Evolutionary conservation across 2,888 invertebrate genomes (phyloP).

Genomic region (Yponomeuta cagnagella): DNA sequence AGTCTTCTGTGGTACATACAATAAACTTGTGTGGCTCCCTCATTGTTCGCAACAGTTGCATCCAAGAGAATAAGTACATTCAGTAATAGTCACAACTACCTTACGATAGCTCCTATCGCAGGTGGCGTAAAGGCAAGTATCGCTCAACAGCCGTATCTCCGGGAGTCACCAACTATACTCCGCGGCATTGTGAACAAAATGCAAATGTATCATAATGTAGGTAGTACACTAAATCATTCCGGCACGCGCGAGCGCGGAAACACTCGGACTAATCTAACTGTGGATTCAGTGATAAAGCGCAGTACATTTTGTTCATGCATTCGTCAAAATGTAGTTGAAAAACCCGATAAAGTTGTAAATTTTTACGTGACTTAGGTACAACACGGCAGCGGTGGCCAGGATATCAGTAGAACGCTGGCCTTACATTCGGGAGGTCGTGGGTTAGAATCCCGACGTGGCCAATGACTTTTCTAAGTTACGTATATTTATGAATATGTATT

Average conservation of each 20-base stretch:
- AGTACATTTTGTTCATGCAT: conserved; percentile 34
- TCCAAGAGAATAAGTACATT: conserved; percentile 17
- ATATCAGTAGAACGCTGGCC: too few species aligned
- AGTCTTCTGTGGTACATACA: background rate
- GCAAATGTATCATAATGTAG: conserved; percentile 40
- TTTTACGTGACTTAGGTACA: background rate
- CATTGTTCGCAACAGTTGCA: conserved; percentile 20
- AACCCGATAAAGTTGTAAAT: background rate
- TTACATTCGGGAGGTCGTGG: too few species aligned
- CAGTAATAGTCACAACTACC: too few species aligned
- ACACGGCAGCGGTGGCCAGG: too few species aligned
- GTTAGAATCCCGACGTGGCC: too few species aligned
- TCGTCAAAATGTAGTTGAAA: conserved; percentile 8
- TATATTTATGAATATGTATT: too few species aligned
- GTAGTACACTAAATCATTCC: conserved; percentile 40
- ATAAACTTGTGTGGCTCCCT: conserved; percentile 16
- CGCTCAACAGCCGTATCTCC: too few species aligned
- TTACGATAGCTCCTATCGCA: too few species aligned
- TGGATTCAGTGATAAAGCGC: conserved; percentile 43
- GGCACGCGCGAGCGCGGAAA: conserved; percentile 37
- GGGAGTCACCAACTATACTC: too few species aligned
- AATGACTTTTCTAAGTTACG: too few species aligned
- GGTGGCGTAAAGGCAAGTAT: too few species aligned
- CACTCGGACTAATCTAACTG: conserved; percentile 49
- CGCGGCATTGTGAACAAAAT: conserved; percentile 43